Evolutionary conservation across 1,140 invertebrate species (phyloP).

Genomic region (Diabrotica undecimpunctata): DNA sequence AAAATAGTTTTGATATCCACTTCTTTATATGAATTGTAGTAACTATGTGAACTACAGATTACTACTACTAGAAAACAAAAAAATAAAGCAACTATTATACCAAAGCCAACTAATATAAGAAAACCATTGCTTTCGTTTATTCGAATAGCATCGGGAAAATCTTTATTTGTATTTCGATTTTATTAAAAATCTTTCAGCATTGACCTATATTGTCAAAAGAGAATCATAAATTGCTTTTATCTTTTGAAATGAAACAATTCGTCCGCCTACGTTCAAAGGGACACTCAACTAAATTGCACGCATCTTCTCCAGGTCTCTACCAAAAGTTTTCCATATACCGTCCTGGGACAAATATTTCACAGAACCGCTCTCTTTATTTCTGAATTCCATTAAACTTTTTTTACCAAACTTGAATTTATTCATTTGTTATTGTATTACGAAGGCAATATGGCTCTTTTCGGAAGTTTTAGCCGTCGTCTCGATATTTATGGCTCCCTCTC

Average conservation of each 20-base stretch:
- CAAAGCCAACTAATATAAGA: too few species aligned
- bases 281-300: background rate
- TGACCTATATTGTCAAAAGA: background rate
- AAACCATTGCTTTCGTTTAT: too few species aligned
- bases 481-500: background rate
- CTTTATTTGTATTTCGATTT: too few species aligned
- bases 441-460: slow-evolving; percentile 1
- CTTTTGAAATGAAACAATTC: background rate
- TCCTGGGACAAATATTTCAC: slow-evolving; percentile 2
- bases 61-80: too few species aligned
- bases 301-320: background rate
- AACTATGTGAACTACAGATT: too few species aligned
- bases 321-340: background rate
- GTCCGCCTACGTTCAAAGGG: background rate
- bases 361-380: background rate
- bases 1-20: too few species aligned
- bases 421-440: slow-evolving; percentile 2
- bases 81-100: too few species aligned
- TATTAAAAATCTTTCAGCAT: background rate
- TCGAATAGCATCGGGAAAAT: too few species aligned
- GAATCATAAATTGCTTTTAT: background rate
- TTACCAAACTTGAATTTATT: slow-evolving; percentile 1
- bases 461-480: slow-evolving; percentile 1
- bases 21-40: too few species aligned
- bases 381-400: slow-evolving; percentile 3